phyloP scores from a whole-genome alignment of 2,797 vertebrate species.

The Phoxinus dragarum region DNA sequence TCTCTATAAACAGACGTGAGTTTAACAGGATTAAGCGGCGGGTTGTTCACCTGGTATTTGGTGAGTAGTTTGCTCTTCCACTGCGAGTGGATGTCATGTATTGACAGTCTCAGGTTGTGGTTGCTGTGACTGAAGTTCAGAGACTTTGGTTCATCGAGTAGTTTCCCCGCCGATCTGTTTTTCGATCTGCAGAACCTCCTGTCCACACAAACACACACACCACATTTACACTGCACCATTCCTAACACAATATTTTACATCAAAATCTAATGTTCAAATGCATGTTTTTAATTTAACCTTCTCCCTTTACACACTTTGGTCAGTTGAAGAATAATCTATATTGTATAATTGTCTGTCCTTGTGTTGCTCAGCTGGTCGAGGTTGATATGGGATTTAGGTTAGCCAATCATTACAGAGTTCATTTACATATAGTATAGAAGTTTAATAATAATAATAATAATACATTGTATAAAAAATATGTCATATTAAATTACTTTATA shows the following conservation, averaged over 20 bases:
- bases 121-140: constrained; percentile 97
- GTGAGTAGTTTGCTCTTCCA: constrained; percentile 98
- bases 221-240: background rate
- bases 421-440: background rate
- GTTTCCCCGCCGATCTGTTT: constrained; percentile 94
- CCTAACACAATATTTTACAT: background rate
- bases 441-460: background rate
- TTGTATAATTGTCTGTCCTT: too few relatives aligned
- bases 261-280: too few relatives aligned
- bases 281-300: too few relatives aligned
- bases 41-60: constrained; percentile 86
- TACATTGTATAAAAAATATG: background rate
- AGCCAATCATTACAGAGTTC: too few relatives aligned
- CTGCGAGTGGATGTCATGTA: constrained; percentile 92
- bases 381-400: too few relatives aligned
- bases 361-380: too few relatives aligned
- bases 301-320: too few relatives aligned
- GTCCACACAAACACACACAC: constrained; percentile 23
- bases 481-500: background rate
- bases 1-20: background rate
- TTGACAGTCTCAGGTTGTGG: constrained; percentile 94
- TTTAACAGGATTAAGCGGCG: too few relatives aligned
- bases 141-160: constrained; percentile 96
- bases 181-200: constrained; percentile 97
- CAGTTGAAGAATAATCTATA: too few relatives aligned